Conservation (phyloP, 2,888 invertebrate genomes). For the Caenorhabditis virilis region DNA sequence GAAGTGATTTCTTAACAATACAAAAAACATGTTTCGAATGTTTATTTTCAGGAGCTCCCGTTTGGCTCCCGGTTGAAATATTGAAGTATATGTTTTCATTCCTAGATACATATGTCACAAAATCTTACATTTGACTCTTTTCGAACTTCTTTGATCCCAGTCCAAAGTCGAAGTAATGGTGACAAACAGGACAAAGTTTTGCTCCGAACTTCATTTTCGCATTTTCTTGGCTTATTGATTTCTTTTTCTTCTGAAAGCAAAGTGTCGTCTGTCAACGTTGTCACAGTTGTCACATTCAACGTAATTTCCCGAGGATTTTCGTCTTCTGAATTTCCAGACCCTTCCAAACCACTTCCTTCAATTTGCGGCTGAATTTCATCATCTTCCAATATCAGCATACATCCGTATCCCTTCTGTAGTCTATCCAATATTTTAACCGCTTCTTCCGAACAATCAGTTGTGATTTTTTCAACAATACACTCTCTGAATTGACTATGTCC, state of each 20-base stretch:
- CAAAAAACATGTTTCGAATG: too few species aligned
- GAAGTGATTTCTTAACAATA: too few species aligned
- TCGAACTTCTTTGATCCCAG: slow-evolving; percentile 36
- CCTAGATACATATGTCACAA: too few species aligned
- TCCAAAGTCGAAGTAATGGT: slow-evolving; percentile 33
- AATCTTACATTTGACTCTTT: slow-evolving; percentile 34
- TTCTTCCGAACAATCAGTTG: slow-evolving; percentile 26
- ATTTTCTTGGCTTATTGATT: slow-evolving; percentile 5
- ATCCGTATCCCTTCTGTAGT: slow-evolving; percentile 26
- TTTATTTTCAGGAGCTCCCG: too few species aligned
- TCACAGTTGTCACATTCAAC: neutral
- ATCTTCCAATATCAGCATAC: slow-evolving; percentile 11
- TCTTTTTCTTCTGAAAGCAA: slow-evolving; percentile 8
- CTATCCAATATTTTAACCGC: slow-evolving; percentile 17
- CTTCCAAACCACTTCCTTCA: slow-evolving; percentile 15
- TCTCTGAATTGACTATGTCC: slow-evolving; percentile 26
- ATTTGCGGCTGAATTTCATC: slow-evolving; percentile 2
- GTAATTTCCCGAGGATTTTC: neutral
- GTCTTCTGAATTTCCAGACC: slow-evolving; percentile 2
- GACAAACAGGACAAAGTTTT: slow-evolving; percentile 24
- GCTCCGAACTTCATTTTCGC: too few species aligned
- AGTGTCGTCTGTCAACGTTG: slow-evolving; percentile 7
- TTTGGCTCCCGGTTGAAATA: too few species aligned
- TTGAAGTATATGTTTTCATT: too few species aligned
- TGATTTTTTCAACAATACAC: slow-evolving; percentile 13